Base-by-base conservation (phyloP, 92 coral and sea anemone species). In the Metridium senile region DNA sequence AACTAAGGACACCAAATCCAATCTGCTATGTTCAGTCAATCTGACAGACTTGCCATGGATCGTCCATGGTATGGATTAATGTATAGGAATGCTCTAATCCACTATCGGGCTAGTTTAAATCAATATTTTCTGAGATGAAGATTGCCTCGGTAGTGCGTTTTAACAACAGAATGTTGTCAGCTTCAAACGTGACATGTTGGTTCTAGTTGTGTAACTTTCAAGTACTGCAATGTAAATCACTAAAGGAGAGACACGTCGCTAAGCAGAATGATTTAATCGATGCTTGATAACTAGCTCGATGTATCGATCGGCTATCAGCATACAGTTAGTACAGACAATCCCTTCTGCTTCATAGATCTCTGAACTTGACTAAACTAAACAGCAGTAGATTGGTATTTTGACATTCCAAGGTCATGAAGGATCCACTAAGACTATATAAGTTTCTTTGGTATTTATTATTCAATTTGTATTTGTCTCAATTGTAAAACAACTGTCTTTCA, bases 201-300 rank as follows among this genome's bases (percentile, higher is more conserved):
- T 73, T 73, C 78, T 56, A 73, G 32, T 73, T 73, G 54, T n/a
- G 30, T 73, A 58, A 25, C 30, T 32, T 34, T 73, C 30, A 73
- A 73, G 78, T 33, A 54, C 67, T 54, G 49, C 25, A 3, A 57
- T 73, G 68, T 32, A 58, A 73, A 45, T 73, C 67, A 31, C 30
- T 73, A 45, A 73, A 54, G 78, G 26, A 28, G 65, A 57, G 45
- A 21, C 32, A 73, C 78, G 32, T 58, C 78, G 68, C 43, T 63
- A 63, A 51, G 16, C 49, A 45, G 27, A 43, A 54, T 25, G 56
- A 68, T 43, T 1, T 65, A 30, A 30, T 47, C 33, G 62, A 34
- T 51, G 75, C 58, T 29, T 71, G 76, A 53, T 30, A 73, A 72
- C 33, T 17, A 16, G 33, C 9, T 29, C 21, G 29, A 57, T 46